Base-by-base conservation (phyloP, 53 echinoderm and acorn worm genomes). In the Mesocentrotus franciscanus region DNA sequence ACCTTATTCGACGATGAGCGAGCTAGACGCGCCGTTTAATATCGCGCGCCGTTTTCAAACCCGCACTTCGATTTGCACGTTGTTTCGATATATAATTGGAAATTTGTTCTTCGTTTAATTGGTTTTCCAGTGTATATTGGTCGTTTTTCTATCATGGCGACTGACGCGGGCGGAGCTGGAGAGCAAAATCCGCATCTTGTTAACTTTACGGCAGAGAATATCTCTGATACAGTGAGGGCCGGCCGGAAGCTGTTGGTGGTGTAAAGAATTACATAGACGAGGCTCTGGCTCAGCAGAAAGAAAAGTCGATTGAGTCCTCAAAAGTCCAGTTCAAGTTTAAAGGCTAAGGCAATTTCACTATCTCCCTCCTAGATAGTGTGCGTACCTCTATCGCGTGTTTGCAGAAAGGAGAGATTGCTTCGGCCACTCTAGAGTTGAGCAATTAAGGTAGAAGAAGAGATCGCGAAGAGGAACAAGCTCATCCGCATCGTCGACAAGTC, bases 401-500 rank as follows among this genome's bases (percentile, higher is more conserved):
- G 1, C 12, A 8, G 8, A 78, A 78, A 34, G 78, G 33, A 17
- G 78, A 78, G 32, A 10, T 1, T 26, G 90, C 90, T 14, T 16
- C 56, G 7, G 93, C 42, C 1, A 4, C 22, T 33, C 8, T 93
- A 14, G 59, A 85, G 34, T 39, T 89, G 2, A 34, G 75, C n/a
- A n/a, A n/a, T n/a, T n/a, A n/a, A n/a, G n/a, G n/a, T n/a, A 26
- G 59, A 93, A 9, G 71, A 32, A 18, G 96, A 94, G 0, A 42
- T 96, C 57, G 71, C 59, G 4, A 93, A 93, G 72, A 36, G 94
- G 9, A 96, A 96, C 75, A 93, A 96, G 59, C 78, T 96, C 6
- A 95, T 95, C 36, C 58, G 95, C 12, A 75, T 92, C 39, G 95
- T 83, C 0, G 92, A 95, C 61, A 96, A 89, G 55, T 96, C 96